These are phyloP conservation scores for Eclectus roratus DNA, from an alignment of 2,113 vertebrate genomes.

Conservation along the genomic window DNA sequence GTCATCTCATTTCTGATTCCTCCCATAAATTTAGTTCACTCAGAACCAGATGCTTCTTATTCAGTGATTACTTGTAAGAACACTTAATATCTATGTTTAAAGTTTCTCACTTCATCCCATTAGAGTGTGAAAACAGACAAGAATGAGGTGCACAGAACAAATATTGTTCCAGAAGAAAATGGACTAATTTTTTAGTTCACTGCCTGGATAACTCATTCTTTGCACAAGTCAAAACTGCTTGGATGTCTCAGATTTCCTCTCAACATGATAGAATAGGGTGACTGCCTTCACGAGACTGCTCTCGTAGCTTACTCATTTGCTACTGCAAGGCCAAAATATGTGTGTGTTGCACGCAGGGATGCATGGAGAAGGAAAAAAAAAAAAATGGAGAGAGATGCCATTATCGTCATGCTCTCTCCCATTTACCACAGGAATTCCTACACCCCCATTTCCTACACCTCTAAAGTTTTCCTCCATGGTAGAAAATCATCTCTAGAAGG, in stretches of 20 bases:
- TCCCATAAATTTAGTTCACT: background rate
- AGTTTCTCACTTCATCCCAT: background rate
- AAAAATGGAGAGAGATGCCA: background rate
- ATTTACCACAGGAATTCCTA: background rate
- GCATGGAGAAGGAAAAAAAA: background rate
- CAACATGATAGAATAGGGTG: background rate
- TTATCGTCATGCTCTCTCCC: background rate
- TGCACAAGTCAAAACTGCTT: background rate
- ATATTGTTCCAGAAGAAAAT: background rate
- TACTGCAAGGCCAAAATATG: background rate
- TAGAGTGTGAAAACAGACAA: slow-evolving; percentile 1
- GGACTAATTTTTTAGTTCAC: background rate
- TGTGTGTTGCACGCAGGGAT: background rate
- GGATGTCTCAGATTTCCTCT: background rate
- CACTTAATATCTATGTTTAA: background rate
- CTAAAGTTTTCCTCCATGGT: background rate
- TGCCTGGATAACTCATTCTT: background rate
- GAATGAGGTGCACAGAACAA: background rate
- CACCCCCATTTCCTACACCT: background rate
- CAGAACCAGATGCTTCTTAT: slow-evolving; percentile 7
- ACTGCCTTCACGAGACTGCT: background rate
- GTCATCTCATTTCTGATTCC: slow-evolving; percentile 10
- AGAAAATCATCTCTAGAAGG: background rate
- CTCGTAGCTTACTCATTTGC: background rate
- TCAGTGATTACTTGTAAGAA: slow-evolving; percentile 10